phyloP scores from a whole-genome alignment of 2,797 vertebrate genomes.

The Falco novaeseelandiae region DNA sequence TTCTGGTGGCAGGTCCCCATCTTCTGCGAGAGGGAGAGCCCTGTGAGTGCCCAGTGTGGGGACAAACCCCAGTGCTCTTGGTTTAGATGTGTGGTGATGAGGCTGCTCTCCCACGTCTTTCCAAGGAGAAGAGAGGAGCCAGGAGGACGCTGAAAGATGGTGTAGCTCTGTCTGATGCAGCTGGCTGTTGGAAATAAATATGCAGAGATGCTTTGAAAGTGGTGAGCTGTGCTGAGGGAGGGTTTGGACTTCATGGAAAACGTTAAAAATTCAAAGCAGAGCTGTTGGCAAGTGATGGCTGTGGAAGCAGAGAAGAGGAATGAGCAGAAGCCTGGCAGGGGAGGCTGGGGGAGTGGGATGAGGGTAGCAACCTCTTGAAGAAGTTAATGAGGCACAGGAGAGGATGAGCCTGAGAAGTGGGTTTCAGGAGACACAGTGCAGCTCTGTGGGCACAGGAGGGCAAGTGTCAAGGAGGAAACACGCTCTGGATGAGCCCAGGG shows the following conservation, averaged over 20 bases:
- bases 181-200: neutral
- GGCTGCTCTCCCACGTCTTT: neutral
- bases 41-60: neutral
- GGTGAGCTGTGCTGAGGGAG: neutral
- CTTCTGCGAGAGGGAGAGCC: neutral
- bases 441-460: neutral
- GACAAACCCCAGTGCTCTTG: neutral
- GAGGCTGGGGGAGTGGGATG: neutral
- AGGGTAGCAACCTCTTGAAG: neutral
- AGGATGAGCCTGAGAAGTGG: neutral
- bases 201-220: neutral
- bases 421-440: neutral
- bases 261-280: neutral
- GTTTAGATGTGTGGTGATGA: neutral
- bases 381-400: neutral
- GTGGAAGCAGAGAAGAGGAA: neutral
- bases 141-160: neutral
- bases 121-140: neutral
- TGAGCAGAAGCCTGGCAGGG: neutral
- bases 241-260: neutral
- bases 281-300: neutral
- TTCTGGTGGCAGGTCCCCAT: neutral
- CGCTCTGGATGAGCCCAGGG: neutral
- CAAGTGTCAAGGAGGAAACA: neutral
- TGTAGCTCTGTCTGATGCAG: neutral